Conservation (phyloP, 2,888 invertebrate species). For the Drosophila picticornis region DNA sequence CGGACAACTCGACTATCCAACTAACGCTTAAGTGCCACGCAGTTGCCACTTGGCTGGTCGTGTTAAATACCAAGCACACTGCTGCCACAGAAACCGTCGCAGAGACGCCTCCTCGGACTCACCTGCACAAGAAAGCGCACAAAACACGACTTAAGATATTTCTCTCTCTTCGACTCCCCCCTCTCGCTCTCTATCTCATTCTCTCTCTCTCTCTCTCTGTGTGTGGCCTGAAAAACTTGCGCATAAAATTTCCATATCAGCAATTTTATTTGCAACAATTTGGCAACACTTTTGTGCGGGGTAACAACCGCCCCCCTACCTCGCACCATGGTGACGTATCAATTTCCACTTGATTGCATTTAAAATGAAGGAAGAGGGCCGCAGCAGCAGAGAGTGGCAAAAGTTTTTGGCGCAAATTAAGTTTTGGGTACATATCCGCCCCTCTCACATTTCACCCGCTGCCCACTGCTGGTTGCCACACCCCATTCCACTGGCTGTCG, state of each 20-base stretch:
- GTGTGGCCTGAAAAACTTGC: slow-evolving; percentile 56
- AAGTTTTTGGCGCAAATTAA: slow-evolving; percentile 75
- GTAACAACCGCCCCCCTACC: neutral
- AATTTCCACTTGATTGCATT: slow-evolving; percentile 81
- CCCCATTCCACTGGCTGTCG: neutral
- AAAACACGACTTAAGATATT: slow-evolving; percentile 12
- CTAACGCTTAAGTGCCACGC: slow-evolving; percentile 38
- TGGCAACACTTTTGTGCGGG: slow-evolving; percentile 71
- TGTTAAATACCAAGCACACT: slow-evolving; percentile 59
- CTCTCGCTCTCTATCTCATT: neutral
- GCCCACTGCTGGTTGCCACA: neutral
- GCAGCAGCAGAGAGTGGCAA: slow-evolving; percentile 39
- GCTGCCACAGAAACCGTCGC: slow-evolving; percentile 35
- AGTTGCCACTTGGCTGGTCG: slow-evolving; percentile 44
- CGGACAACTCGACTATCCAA: slow-evolving; percentile 34
- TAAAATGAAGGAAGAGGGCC: slow-evolving; percentile 37
- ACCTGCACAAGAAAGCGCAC: slow-evolving; percentile 4
- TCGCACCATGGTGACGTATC: slow-evolving; percentile 66
- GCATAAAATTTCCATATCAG: slow-evolving; percentile 77
- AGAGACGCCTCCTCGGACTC: slow-evolving; percentile 2
- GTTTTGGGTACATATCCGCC: slow-evolving; percentile 49
- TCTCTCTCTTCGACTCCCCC: neutral
- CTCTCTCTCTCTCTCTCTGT: neutral
- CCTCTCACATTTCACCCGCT: neutral
- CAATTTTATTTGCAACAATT: slow-evolving; percentile 81